These are phyloP conservation scores for Mixornis gularis DNA, from an alignment of 2,113 vertebrate genomes.

Conservation along the genomic window DNA sequence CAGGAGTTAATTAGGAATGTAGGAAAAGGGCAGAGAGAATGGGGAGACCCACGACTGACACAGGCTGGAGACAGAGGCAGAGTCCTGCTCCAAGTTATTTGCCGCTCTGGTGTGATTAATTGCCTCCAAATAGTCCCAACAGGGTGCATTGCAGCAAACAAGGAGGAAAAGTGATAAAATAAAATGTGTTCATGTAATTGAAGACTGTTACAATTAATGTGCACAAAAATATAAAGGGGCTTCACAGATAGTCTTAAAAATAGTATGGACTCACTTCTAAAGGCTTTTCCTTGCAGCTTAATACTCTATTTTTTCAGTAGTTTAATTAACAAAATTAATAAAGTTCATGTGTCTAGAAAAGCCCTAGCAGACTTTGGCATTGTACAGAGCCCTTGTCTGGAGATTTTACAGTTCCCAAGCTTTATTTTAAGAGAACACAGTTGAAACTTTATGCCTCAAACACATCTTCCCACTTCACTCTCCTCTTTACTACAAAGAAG, in stretches of 20 bases:
- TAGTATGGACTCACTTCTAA: neutral
- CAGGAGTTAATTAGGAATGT: neutral
- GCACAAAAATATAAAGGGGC: neutral
- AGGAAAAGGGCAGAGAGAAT: neutral
- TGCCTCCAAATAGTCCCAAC: neutral
- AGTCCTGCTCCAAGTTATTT: neutral
- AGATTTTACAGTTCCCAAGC: neutral
- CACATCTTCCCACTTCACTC: neutral
- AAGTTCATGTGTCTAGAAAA: neutral
- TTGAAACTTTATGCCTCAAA: neutral
- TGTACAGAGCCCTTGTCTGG: neutral
- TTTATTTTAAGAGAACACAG: neutral
- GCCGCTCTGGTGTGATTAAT: neutral
- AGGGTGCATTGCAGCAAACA: neutral
- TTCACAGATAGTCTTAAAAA: neutral
- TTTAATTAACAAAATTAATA: neutral
- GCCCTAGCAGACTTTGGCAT: neutral
- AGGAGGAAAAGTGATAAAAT: neutral
- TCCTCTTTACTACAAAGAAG: neutral
- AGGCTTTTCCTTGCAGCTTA: neutral
- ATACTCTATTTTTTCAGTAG: neutral
- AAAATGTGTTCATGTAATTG: neutral
- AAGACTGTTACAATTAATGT: neutral
- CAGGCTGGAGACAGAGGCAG: neutral
- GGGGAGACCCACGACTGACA: neutral